A percentile compares a stretch with the other conserved stretches of the same genome.
Conservation (phyloP, 2,113 vertebrate genomes). For the Hippocampus zosterae region DNA sequence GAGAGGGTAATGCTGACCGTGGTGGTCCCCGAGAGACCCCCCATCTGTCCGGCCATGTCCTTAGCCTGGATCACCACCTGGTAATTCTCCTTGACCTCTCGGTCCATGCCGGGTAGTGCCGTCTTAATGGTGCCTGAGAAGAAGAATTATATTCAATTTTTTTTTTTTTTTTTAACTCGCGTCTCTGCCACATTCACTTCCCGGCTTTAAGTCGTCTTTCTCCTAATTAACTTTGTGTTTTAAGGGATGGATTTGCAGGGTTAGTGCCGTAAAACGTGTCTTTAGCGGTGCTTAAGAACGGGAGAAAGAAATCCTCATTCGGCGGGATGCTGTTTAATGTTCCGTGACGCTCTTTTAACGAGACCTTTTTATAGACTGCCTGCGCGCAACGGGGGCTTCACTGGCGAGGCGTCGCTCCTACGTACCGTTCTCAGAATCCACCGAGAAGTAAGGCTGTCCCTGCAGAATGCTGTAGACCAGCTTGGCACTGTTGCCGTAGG, state of each 20-base stretch:
- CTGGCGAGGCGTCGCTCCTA: background rate
- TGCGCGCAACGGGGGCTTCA: background rate
- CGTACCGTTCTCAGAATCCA: slow-evolving; percentile 94
- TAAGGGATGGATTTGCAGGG: background rate
- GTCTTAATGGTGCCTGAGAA: slow-evolving; percentile 88
- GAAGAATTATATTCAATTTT: slow-evolving; percentile 17
- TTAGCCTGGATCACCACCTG: slow-evolving; percentile 98
- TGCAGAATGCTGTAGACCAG: slow-evolving; percentile 96
- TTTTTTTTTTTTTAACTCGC: too few species aligned
- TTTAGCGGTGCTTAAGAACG: background rate
- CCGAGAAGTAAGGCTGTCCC: slow-evolving; percentile 95
- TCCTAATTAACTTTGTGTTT: slow-evolving; percentile 3
- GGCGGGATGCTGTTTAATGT: background rate
- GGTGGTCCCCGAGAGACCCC: slow-evolving; percentile 90
- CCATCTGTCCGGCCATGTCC: slow-evolving; percentile 99
- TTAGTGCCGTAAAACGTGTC: background rate
- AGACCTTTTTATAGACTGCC: slow-evolving; percentile 2
- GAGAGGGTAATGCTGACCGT: slow-evolving; percentile 91
- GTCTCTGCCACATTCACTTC: background rate
- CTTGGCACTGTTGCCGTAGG: slow-evolving; percentile 95
- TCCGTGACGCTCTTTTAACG: background rate
- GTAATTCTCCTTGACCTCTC: slow-evolving; percentile 95
- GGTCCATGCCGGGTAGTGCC: slow-evolving; percentile 91
- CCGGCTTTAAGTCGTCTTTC: background rate
- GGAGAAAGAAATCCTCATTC: slow-evolving; percentile 1